A percentile compares a stretch with the other conserved stretches of the same genome.
phyloP scores from a whole-genome alignment of 2,888 invertebrate genomes.

The Monopis laevigella region DNA sequence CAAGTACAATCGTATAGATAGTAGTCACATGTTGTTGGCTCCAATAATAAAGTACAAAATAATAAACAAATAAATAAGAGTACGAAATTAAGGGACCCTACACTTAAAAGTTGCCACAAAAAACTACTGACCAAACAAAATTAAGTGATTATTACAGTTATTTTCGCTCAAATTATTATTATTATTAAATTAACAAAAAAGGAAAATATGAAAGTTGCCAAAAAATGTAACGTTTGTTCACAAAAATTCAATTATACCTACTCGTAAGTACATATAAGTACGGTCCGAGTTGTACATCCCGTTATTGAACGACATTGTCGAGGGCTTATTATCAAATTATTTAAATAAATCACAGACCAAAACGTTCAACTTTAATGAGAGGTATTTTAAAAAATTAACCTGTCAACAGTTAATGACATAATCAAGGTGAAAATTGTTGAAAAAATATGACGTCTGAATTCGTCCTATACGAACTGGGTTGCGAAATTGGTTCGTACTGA shows the following conservation, averaged over 20 bases:
- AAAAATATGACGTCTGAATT: slow-evolving; percentile 9
- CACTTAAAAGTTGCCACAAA: no score
- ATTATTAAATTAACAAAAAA: not conserved
- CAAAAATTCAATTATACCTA: slow-evolving; percentile 8
- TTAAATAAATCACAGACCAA: slow-evolving; percentile 11
- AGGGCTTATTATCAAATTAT: slow-evolving; percentile 5
- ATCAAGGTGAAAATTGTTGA: slow-evolving; percentile 4
- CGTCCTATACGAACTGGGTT: not conserved
- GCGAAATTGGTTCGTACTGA: not conserved
- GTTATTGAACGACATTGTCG: not conserved
- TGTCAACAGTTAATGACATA: slow-evolving; percentile 10
- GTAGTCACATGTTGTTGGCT: no score
- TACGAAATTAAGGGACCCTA: no score
- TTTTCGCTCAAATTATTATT: no score
- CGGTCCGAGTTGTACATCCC: slow-evolving; percentile 4
- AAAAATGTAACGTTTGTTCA: slow-evolving; percentile 2
- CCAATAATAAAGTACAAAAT: no score
- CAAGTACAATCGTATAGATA: no score
- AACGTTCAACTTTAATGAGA: slow-evolving; percentile 9
- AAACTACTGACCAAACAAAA: no score
- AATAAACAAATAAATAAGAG: no score
- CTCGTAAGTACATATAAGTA: no score
- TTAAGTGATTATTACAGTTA: not conserved
- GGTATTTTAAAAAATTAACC: slow-evolving; percentile 9
- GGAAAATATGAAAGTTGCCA: slow-evolving; percentile 6